Conservation (phyloP, 2,888 invertebrate species). For the Deilephila elpenor region DNA sequence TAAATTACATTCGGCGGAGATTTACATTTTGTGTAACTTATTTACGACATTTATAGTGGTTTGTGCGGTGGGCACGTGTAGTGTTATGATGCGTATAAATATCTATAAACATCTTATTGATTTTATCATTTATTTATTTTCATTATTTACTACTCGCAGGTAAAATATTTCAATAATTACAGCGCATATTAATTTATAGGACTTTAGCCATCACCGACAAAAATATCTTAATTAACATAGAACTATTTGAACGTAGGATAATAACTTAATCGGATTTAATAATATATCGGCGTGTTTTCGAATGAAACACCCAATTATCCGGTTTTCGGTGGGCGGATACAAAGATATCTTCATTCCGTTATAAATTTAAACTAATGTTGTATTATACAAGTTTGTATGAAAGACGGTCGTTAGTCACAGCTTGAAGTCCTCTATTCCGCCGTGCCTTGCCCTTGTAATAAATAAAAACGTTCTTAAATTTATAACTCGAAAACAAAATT, state of each 20-base stretch:
- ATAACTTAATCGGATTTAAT: slow-evolving; percentile 62
- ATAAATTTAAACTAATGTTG: slow-evolving; percentile 77
- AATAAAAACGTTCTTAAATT: slow-evolving; percentile 72
- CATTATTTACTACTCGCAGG: not conserved
- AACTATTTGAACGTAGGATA: slow-evolving; percentile 53
- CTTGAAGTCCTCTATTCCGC: slow-evolving; percentile 72
- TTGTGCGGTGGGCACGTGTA: not conserved
- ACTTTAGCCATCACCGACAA: not conserved
- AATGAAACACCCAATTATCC: slow-evolving; percentile 67
- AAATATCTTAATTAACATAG: slow-evolving; percentile 51
- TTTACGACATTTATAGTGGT: slow-evolving; percentile 25
- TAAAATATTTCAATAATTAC: not conserved
- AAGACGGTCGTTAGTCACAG: slow-evolving; percentile 75
- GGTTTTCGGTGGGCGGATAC: slow-evolving; percentile 64
- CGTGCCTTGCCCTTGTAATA: slow-evolving; percentile 65
- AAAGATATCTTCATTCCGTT: slow-evolving; percentile 74
- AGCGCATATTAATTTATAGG: not conserved
- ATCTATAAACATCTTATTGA: too few species aligned
- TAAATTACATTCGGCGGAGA: slow-evolving; percentile 51
- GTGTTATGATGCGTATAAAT: not conserved
- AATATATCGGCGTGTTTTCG: slow-evolving; percentile 53
- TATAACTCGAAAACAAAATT: slow-evolving; percentile 59
- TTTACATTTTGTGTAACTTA: slow-evolving; percentile 42
- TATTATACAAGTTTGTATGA: slow-evolving; percentile 65
- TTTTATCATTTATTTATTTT: not conserved